Conservation (phyloP, 2,113 vertebrate species). For the Jacana jacana region DNA sequence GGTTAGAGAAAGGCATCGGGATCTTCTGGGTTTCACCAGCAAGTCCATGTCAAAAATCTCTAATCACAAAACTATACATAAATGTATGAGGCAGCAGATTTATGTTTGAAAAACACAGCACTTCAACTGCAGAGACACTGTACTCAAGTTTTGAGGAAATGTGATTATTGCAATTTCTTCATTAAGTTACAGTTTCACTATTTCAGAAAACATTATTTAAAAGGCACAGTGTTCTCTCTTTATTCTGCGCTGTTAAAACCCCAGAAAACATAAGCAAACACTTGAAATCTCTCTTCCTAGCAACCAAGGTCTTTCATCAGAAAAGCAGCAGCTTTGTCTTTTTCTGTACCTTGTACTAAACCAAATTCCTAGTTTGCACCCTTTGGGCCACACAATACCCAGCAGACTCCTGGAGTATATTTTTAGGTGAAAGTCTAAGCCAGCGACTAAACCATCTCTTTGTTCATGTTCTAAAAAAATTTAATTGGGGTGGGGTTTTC, state of each 20-base stretch:
- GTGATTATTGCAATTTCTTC: constrained; percentile 26
- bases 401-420: not conserved
- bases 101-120: not conserved
- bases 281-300: constrained; percentile 63
- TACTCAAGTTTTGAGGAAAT: not conserved
- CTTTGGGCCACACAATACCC: not conserved
- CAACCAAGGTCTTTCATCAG: constrained; percentile 67
- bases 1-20: not conserved
- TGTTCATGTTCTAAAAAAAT: not conserved
- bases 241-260: constrained; percentile 19
- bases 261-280: constrained; percentile 20
- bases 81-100: not conserved
- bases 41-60: not conserved
- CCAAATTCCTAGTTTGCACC: not conserved
- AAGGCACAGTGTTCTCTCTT: not conserved
- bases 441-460: not conserved
- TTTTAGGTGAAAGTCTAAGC: not conserved
- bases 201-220: constrained; percentile 12
- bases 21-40: not conserved
- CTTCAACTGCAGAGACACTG: not conserved
- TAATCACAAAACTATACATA: not conserved
- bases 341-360: not conserved
- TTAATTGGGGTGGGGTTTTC: not conserved
- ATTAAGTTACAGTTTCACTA: not conserved
- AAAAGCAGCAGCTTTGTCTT: not conserved